A percentile compares a stretch with the other conserved stretches of the same genome.
phyloP scores from a whole-genome alignment of 2,797 vertebrate species.

The Karalla daura region DNA sequence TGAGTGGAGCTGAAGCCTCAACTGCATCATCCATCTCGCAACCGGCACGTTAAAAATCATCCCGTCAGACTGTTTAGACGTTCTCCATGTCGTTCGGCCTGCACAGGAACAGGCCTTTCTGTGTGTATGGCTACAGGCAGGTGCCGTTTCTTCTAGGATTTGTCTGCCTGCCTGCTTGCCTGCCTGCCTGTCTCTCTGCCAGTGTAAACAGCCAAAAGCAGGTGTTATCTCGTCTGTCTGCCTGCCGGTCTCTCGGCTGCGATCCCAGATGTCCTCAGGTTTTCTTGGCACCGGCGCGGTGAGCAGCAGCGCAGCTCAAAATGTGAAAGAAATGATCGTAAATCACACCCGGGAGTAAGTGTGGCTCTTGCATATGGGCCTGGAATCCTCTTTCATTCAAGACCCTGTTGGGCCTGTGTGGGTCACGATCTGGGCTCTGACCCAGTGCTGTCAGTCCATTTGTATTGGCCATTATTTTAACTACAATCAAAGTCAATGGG shows the following conservation, averaged over 20 bases:
- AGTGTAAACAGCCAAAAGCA: constrained; percentile 68
- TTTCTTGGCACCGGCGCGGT: constrained; percentile 60
- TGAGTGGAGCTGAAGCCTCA: constrained; percentile 12
- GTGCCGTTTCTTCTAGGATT: constrained; percentile 53
- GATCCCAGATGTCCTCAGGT: constrained; percentile 67
- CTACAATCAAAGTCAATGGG: constrained; percentile 50
- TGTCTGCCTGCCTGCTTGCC: constrained; percentile 39
- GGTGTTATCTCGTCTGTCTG: constrained; percentile 71
- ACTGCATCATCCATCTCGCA: constrained; percentile 10
- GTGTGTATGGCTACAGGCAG: constrained; percentile 55
- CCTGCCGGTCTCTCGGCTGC: constrained; percentile 47
- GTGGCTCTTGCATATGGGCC: constrained; percentile 54
- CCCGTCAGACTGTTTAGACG: constrained; percentile 22
- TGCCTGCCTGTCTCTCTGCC: constrained; percentile 46
- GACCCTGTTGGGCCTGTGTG: constrained; percentile 25
- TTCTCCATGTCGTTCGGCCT: constrained; percentile 13
- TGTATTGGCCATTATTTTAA: constrained; percentile 51
- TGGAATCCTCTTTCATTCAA: constrained; percentile 62
- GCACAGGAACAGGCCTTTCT: constrained; percentile 10
- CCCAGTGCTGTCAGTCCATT: constrained; percentile 64
- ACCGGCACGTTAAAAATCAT: constrained; percentile 24
- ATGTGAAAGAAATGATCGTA: constrained; percentile 64
- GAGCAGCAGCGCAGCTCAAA: constrained; percentile 44
- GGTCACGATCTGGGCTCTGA: constrained; percentile 66
- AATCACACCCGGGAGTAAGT: constrained; percentile 63